Base-by-base conservation (phyloP, 2,888 invertebrate genomes). In the Drosophila mulleri region DNA sequence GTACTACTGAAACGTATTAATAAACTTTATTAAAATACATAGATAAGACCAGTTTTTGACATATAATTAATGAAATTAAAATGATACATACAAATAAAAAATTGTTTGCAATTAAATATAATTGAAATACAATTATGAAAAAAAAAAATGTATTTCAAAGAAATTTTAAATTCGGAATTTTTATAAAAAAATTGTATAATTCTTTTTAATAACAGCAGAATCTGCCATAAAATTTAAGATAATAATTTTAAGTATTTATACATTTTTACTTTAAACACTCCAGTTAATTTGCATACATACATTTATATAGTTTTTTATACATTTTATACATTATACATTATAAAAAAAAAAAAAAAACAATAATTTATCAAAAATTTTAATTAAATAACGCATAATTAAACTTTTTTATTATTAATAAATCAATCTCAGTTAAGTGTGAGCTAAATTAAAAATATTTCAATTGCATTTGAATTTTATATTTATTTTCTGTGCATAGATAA, bases 401-500 rank as follows among this genome's bases (percentile, higher is more conserved):
- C 2, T 2, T 48, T 18, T 50, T 50, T 50, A 32, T 48, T 48
- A 12, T 7, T 18, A 3, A 7, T 14, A 37, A 37, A 23, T 2
- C 16, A 23, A 37, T 16, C 23, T 35, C 37, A 37, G 16, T 20
- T 37, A 2, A 23, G 6, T 23, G 9, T 18, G 20, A 52, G 35
- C 23, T 16, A 53, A 11, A 53, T 37, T 20, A 9, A 16, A 23
- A 39, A 53, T 53, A 53, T 23, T 37, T 53, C 16, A 39, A 23
- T 32, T 50, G 53, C 16, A 41, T 23, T 54, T 41, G 26, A 26
- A 23, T 54, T 54, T n/a, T 6, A 39, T 39, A 26, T 26, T 39
- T 26, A 7, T 11, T n/a, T 26, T 37, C 8, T n/a, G 1, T 12
- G 3, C 6, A 29, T 53, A 53, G 9, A 23, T 37, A 53, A 53